phyloP scores from a whole-genome alignment of 2,113 vertebrate species.

The Phaethornis superciliosus region DNA sequence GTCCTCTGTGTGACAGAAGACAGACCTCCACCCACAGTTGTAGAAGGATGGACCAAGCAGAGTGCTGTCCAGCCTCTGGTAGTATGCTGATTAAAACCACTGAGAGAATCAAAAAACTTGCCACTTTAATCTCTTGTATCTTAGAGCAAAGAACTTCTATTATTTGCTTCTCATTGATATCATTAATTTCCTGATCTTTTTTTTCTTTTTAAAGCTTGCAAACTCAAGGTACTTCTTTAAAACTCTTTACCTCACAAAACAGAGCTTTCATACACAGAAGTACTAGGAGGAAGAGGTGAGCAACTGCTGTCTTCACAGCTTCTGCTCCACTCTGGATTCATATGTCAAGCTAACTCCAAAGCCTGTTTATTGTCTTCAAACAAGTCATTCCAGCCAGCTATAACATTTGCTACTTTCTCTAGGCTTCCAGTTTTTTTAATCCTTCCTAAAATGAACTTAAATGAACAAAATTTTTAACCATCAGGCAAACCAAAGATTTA shows the following conservation, averaged over 20 bases:
- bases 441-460: not conserved
- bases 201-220: not conserved
- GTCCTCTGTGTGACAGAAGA: not conserved
- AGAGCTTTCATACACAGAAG: not conserved
- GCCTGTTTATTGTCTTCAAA: not conserved
- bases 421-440: not conserved
- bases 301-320: not conserved
- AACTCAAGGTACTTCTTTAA: not conserved
- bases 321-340: not conserved
- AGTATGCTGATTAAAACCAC: not conserved
- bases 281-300: not conserved
- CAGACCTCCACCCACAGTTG: not conserved
- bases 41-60: rapidly evolving
- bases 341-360: not conserved
- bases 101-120: not conserved
- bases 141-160: not conserved
- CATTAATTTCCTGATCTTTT: not conserved
- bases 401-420: not conserved
- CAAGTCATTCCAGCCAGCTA: not conserved
- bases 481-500: not conserved
- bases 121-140: not conserved
- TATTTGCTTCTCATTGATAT: not conserved
- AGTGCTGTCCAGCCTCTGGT: not conserved
- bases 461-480: not conserved
- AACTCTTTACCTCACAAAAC: not conserved